Evolutionary conservation across 1,140 invertebrate genomes (phyloP).

Genomic region (Cepaea nemoralis): DNA sequence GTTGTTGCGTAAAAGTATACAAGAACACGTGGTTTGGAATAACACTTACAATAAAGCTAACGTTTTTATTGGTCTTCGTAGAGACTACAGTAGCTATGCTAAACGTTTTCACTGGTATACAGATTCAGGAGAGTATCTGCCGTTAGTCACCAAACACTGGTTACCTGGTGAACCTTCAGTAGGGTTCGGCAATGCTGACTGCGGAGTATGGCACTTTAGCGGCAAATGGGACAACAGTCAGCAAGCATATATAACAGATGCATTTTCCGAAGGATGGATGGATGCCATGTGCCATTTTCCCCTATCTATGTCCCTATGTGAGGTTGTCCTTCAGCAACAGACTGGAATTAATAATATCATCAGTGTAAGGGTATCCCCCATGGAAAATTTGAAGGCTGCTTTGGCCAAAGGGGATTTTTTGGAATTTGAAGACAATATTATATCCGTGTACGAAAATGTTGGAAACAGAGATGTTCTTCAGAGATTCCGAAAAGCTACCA

Average conservation of each 20-base stretch:
- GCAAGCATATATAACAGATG: neutral
- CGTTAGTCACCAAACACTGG: constrained; percentile 1
- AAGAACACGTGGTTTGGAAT: no score
- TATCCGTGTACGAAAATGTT: neutral
- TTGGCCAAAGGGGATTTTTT: neutral
- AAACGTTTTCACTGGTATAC: neutral
- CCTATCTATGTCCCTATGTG: no score
- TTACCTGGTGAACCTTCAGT: neutral
- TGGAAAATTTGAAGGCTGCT: no score
- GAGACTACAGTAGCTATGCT: neutral
- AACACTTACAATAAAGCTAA: no score
- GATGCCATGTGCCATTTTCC: no score
- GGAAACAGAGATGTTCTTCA: neutral
- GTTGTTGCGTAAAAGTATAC: no score
- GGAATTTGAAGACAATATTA: neutral
- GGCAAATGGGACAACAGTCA: no score
- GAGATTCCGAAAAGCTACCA: no score
- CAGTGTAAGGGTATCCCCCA: neutral
- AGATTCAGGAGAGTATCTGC: no score
- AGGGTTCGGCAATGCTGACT: neutral
- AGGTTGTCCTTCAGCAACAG: no score
- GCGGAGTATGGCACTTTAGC: constrained; percentile 4
- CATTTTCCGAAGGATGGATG: no score
- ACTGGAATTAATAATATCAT: no score
- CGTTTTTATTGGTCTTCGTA: constrained; percentile 1